phyloP scores from a whole-genome alignment of 2,888 invertebrate species.

The Microctonus hyperodae region DNA sequence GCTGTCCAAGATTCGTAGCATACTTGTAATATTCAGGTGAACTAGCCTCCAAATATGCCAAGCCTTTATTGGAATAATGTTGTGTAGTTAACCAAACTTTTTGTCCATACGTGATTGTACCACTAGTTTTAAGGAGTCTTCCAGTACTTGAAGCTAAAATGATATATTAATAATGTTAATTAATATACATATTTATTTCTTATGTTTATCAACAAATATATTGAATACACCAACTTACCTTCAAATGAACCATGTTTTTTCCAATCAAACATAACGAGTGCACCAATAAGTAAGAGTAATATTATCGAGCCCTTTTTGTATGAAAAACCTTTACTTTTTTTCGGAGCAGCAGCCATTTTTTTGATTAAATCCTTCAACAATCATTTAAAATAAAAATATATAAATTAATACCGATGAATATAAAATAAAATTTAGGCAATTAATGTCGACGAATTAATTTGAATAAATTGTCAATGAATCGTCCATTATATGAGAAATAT shows the following conservation, averaged over 20 bases:
- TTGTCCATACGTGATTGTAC: conserved; percentile 71
- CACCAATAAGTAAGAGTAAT: conserved; percentile 68
- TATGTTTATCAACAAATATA: conserved; percentile 13
- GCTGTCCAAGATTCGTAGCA: conserved; percentile 67
- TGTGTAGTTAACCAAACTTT: conserved; percentile 70
- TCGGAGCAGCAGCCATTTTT: conserved; percentile 63
- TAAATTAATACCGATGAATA: not conserved
- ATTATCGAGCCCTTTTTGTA: conserved; percentile 73
- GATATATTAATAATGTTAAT: not conserved
- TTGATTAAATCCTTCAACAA: conserved; percentile 61
- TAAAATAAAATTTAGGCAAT: not conserved
- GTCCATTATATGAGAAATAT: not conserved
- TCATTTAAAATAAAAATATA: not conserved
- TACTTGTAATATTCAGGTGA: conserved; percentile 73
- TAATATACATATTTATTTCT: conserved; percentile 6
- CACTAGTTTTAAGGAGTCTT: conserved; percentile 71
- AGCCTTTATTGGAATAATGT: conserved; percentile 70
- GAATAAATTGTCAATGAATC: not conserved
- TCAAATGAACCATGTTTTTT: conserved; percentile 73
- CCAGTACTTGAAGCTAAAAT: conserved; percentile 71
- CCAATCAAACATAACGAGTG: conserved; percentile 72
- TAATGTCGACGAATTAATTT: conserved; percentile 15
- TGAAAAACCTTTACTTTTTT: conserved; percentile 64
- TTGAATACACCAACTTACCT: conserved; percentile 64
- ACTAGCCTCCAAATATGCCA: conserved; percentile 73